Base-by-base conservation (phyloP, 2,797 vertebrate genomes). In the Gymnoscopelus braueri region DNA sequence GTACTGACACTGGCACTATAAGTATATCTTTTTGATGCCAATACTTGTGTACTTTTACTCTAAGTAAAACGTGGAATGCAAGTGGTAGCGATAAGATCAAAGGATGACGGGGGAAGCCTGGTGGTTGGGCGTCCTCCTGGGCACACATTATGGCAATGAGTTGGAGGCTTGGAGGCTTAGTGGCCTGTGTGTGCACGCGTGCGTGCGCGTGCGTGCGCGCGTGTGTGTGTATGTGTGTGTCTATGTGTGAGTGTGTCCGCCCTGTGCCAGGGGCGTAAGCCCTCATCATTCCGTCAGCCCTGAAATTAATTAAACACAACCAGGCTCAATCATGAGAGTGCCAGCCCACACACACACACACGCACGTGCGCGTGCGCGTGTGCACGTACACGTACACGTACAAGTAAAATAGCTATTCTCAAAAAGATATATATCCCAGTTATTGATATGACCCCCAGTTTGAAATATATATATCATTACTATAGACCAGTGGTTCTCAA, bases 91-190 rank as follows among this genome's bases (percentile, higher is more conserved):
- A 94, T 93, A 93, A 93, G 91, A 92, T 92, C 87, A 86, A 91
- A 88, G 77, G 50, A 69, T 69, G 61, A 67, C 72, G 77, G 67
- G 80, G 71, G 5, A n/a, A 6, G 79, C 75, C 83, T 77, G 72
- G 82, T 84, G 84, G 83, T 89, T 81, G 78, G 84, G 80, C 75
- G 89, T 86, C 77, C 90, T 89, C 85, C 87, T 89, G 74, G 3
- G 15, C 85, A 79, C 87, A 89, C 90, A 94, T 93, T 92, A 93
- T 79, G 84, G 84, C 90, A 83, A 94, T 93, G 92, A 93, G 90
- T 90, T 92, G 90, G 86, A 87, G 84, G 88, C 89, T 90, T 92
- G 90, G 86, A 87, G 84, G 88, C 89, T 92, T 87, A 91, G 80
- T 83, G 85, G 84, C 83, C 85, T 62, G 74, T 44, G 39, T 44